phyloP scores from a whole-genome alignment of 2,888 invertebrate genomes.

The Sipha maydis region DNA sequence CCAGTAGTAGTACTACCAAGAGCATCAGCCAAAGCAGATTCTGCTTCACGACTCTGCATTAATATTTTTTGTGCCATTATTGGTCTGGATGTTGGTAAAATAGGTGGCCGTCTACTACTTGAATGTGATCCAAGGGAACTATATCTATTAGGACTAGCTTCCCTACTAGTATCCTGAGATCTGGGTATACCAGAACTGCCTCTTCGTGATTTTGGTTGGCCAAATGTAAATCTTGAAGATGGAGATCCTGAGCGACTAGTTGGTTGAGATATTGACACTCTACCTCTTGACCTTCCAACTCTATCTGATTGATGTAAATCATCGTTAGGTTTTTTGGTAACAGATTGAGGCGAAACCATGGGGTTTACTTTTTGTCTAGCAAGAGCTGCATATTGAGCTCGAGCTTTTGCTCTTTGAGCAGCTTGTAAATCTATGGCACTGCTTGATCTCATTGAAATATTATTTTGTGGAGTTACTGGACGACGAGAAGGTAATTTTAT shows the following conservation, averaged over 20 bases:
- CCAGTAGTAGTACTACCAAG: constrained; percentile 68
- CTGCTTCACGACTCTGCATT: constrained; percentile 88
- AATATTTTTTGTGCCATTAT: constrained; percentile 85
- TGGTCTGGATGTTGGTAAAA: constrained; percentile 70
- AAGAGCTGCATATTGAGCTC: constrained; percentile 84
- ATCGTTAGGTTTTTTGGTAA: constrained; percentile 43
- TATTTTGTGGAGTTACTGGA: constrained; percentile 53
- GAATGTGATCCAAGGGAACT: constrained; percentile 56
- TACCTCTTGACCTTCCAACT: constrained; percentile 71
- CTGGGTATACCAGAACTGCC: constrained; percentile 66
- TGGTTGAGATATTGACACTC: constrained; percentile 87
- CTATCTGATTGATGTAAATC: constrained; percentile 50
- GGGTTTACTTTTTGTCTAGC: constrained; percentile 78
- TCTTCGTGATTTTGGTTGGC: constrained; percentile 72
- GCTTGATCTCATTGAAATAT: constrained; percentile 72
- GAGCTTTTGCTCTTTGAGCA: constrained; percentile 85
- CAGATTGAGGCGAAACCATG: constrained; percentile 67
- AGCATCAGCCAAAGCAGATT: constrained; percentile 75
- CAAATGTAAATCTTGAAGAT: constrained; percentile 78
- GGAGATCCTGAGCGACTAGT: constrained; percentile 94
- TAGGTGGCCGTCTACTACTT: constrained; percentile 65
- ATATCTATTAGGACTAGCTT: constrained; percentile 69
- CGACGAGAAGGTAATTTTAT: constrained; percentile 51
- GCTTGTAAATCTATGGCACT: constrained; percentile 95
- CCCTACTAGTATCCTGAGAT: constrained; percentile 66